Conservation (phyloP, 1,140 invertebrate species). For the Habropoda laboriosa region DNA sequence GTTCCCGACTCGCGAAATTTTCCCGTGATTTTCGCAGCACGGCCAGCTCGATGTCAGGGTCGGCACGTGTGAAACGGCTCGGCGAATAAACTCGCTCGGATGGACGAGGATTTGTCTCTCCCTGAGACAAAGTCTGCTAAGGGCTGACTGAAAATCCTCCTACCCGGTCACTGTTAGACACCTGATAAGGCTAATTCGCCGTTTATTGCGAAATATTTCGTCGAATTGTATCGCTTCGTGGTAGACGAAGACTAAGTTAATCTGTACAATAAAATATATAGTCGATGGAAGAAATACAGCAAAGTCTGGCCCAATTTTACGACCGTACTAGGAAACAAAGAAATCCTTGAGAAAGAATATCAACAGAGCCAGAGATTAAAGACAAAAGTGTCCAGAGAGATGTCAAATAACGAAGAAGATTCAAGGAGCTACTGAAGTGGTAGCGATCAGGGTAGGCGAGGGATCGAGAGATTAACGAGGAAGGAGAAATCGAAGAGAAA, state of each 20-base stretch:
- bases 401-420: not conserved
- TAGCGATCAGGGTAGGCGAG: not conserved
- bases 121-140: constrained; percentile 54
- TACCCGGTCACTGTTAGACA: constrained; percentile 22
- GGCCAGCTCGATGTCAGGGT: constrained; percentile 51
- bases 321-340: no score
- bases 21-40: constrained; percentile 55
- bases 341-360: constrained; percentile 2
- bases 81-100: constrained; percentile 60
- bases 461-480: not conserved
- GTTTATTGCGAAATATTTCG: not conserved
- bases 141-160: constrained; percentile 54
- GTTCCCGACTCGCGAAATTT: constrained; percentile 50
- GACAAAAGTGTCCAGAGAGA: constrained; percentile 40
- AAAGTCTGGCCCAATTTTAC: no score
- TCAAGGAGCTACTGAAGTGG: not conserved
- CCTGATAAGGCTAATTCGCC: constrained; percentile 5
- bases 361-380: constrained; percentile 47
- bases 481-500: not conserved
- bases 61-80: constrained; percentile 61
- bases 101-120: constrained; percentile 57
- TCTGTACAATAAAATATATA: no score
- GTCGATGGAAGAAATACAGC: no score
- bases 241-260: not conserved
- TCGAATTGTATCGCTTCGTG: not conserved